Percentiles rank a stretch among this genome's conserved stretches.
Evolutionary conservation across 92 coral and sea anemone species (phyloP).

Genomic region (Metridium senile): DNA sequence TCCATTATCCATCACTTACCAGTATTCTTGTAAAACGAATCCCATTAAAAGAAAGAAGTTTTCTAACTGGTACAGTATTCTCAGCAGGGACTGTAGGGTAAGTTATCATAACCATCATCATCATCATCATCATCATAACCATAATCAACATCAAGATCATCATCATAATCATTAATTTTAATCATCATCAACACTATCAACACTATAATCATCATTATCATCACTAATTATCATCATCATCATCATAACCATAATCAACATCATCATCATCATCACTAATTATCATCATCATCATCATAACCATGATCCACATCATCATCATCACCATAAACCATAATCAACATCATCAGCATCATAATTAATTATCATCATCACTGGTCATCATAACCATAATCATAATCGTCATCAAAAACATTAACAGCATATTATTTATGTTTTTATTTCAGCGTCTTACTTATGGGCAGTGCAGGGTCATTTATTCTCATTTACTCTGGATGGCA

Average conservation of each 20-base stretch:
- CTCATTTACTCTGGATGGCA: slow-evolving; percentile 83
- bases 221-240: neutral
- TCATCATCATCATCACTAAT: slow-evolving; percentile 35
- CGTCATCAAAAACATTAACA: neutral
- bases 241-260: neutral
- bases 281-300: neutral
- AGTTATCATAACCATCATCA: slow-evolving; percentile 10
- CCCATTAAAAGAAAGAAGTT: slow-evolving; percentile 81
- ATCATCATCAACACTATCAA: neutral
- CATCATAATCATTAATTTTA: slow-evolving; percentile 33
- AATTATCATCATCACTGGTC: neutral
- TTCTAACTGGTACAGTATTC: slow-evolving; percentile 82
- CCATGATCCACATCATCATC: neutral
- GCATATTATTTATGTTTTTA: slow-evolving; percentile 69
- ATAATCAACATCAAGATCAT: slow-evolving; percentile 12
- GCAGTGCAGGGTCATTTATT: slow-evolving; percentile 89
- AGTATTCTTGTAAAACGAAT: slow-evolving; percentile 89
- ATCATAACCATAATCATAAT: neutral
- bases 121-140: neutral
- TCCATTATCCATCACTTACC: slow-evolving; percentile 90
- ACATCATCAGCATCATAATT: neutral
- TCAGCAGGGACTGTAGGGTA: slow-evolving; percentile 98
- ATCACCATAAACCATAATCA: slow-evolving; percentile 13
- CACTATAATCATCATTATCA: too few species aligned
- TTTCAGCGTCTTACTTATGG: slow-evolving; percentile 79